phyloP scores from a whole-genome alignment of 2,888 invertebrate species.

The Polyploca ridens region DNA sequence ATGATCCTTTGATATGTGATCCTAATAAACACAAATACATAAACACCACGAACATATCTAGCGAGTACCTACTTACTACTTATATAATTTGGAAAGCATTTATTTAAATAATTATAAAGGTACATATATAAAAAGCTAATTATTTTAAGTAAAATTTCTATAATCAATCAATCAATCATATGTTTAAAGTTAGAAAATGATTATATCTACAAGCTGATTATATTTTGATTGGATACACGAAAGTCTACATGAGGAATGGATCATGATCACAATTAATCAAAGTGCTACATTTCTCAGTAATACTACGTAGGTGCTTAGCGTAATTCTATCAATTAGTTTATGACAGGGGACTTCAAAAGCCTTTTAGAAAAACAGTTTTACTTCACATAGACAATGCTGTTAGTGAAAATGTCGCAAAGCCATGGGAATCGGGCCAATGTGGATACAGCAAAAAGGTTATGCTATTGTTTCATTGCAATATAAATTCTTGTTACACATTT shows the following conservation, averaged over 20 bases:
- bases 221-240: neutral
- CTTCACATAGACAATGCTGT: constrained; percentile 42
- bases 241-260: neutral
- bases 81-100: no score
- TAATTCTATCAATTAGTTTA: constrained; percentile 1
- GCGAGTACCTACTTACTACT: no score
- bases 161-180: neutral
- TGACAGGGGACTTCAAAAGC: constrained; percentile 7
- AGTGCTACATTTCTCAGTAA: constrained; percentile 19
- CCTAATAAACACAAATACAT: no score
- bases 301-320: neutral
- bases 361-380: constrained; percentile 11
- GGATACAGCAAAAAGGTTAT: constrained; percentile 42
- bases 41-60: no score
- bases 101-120: no score
- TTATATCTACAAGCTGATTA: neutral
- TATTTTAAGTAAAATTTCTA: no score
- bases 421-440: constrained; percentile 58
- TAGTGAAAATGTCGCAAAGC: constrained; percentile 58
- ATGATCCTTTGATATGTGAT: no score
- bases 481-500: constrained; percentile 34
- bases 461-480: constrained; percentile 45
- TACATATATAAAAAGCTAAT: no score
- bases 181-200: neutral
- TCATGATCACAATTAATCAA: neutral